These are phyloP conservation scores for Chironomus tepperi DNA, from an alignment of 1,140 invertebrate species.

Conservation along the genomic window DNA sequence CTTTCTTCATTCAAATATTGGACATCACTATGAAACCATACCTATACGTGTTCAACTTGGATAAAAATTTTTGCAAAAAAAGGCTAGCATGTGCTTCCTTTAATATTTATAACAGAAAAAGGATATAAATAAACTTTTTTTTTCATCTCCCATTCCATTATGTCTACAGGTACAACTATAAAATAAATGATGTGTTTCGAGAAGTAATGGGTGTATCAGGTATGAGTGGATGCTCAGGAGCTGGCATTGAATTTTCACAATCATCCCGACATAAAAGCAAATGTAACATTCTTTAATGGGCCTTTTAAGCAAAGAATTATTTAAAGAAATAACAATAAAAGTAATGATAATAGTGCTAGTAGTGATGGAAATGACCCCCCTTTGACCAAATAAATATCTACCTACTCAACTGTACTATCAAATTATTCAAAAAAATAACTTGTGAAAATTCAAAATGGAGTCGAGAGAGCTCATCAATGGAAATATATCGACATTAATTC, in stretches of 20 bases:
- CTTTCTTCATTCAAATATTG: too few relatives aligned
- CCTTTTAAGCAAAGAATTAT: background rate
- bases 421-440: too few relatives aligned
- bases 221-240: slow-evolving; percentile 29
- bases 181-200: slow-evolving; percentile 40
- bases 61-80: too few relatives aligned
- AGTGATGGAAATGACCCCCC: too few relatives aligned
- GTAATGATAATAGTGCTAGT: too few relatives aligned
- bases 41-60: too few relatives aligned
- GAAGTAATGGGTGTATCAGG: slow-evolving; percentile 39
- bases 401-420: background rate
- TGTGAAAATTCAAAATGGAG: too few relatives aligned
- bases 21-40: too few relatives aligned
- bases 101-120: too few relatives aligned
- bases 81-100: too few relatives aligned
- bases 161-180: slow-evolving; percentile 37
- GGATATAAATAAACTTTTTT: background rate
- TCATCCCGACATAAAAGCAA: slow-evolving; percentile 41
- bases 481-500: too few relatives aligned
- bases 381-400: background rate
- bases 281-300: slow-evolving; percentile 39
- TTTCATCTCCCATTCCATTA: background rate
- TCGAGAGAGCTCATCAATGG: too few relatives aligned
- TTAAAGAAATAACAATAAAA: background rate
- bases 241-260: slow-evolving; percentile 39